Base-by-base conservation (phyloP, 2,888 invertebrate genomes). In the Chloromyia formosa region DNA sequence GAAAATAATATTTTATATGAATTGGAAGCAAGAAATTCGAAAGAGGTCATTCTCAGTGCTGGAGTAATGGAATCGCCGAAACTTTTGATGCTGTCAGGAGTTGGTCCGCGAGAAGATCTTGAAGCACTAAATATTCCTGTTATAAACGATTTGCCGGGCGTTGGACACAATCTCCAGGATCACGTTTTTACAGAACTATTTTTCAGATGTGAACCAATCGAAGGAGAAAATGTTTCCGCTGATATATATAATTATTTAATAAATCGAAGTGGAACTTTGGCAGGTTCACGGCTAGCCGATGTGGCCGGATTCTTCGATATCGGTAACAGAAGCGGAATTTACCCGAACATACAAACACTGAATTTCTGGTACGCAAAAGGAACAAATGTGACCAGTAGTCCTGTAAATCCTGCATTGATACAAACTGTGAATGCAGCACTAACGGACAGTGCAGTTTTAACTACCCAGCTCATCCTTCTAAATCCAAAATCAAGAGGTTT, bases 101-200 rank as follows among this genome's bases (percentile, higher is more conserved):
- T 84, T 27, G 81, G 81, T n/a, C 80, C 80, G 1, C 58, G 22
- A 4, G 12, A 75, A 0, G 80, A 82, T 16, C 73, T 82, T 1
- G 20, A 74, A 12, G 23, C 72, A 0, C 35, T 79, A 0, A 75
- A 78, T 1, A 80, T 82, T 71, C 77, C 79, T 3, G 61, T 79
- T 0, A n/a, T 80, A 0, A 77, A 73, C 10, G 78, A 82, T 56
- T 73, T 84, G 40, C 40, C 74, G 18, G 94, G 93, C 0, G 94
- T 94, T 0, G 93, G 93, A 0, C 87, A 90, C 77, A 92, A 94
- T 81, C 86, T 95, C 0, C 94, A 94, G 82, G 94, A 95, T 81
- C 94, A 95, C 81, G 90, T 93, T 64, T 91, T 90, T 12, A 86
- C 91, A 74, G 80, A 81, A 2, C 0, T 74, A 80, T 2, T 73